Percentiles rank a stretch among this genome's conserved stretches.
Evolutionary conservation across 2,888 invertebrate genomes (phyloP).

Genomic region (Leptopilina myrica): DNA sequence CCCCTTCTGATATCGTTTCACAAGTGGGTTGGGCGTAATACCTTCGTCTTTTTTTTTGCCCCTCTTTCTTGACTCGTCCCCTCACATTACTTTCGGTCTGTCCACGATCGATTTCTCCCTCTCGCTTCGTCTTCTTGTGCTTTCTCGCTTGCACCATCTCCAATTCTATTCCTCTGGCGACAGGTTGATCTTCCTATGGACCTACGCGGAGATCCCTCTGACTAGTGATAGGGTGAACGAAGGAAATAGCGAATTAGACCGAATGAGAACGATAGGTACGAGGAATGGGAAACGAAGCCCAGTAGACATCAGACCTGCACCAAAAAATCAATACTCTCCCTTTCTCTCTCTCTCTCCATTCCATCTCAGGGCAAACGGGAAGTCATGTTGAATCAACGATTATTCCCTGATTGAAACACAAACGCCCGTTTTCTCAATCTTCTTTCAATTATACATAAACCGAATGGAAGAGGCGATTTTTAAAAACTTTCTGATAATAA

Average conservation of each 20-base stretch:
- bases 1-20: constrained; percentile 24
- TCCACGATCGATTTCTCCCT: constrained; percentile 45
- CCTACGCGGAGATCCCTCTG: constrained; percentile 34
- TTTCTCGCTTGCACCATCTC: constrained; percentile 18
- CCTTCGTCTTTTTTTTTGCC: constrained; percentile 40
- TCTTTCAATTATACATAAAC: no score
- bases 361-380: constrained; percentile 51
- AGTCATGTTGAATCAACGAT: constrained; percentile 58
- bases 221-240: constrained; percentile 59
- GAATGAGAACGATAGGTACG: constrained; percentile 65
- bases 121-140: constrained; percentile 12
- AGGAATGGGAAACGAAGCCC: constrained; percentile 49
- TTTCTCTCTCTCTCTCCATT: constrained; percentile 53
- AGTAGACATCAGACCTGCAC: constrained; percentile 52
- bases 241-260: constrained; percentile 67
- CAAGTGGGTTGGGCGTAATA: constrained; percentile 24
- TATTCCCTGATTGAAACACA: constrained; percentile 42
- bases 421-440: background rate
- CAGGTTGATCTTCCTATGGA: constrained; percentile 46
- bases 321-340: constrained; percentile 69
- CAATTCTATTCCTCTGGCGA: constrained; percentile 23
- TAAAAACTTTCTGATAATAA: no score
- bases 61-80: constrained; percentile 1
- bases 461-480: no score
- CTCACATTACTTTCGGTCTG: constrained; percentile 30